phyloP scores from a whole-genome alignment of 64 coral and sea anemone species.

The Montipora cactus region DNA sequence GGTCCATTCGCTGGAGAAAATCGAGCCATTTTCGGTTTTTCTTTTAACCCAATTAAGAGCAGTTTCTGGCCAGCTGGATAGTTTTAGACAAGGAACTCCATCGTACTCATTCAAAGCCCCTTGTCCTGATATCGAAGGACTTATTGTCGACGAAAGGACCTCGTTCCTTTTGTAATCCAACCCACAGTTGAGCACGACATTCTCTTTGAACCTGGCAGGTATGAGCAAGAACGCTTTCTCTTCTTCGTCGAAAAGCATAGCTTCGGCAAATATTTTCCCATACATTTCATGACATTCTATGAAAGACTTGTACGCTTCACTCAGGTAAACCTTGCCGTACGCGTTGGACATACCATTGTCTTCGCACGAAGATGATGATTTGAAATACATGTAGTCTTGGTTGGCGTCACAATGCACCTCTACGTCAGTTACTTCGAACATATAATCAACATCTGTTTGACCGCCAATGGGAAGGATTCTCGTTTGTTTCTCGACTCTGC shows the following conservation, averaged over 20 bases:
- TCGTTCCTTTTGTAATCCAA: slow-evolving; percentile 59
- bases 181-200: slow-evolving; percentile 44
- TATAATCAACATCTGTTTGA: slow-evolving; percentile 66
- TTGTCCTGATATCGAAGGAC: slow-evolving; percentile 55
- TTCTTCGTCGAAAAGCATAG: slow-evolving; percentile 4
- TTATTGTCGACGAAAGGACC: background rate
- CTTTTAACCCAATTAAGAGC: slow-evolving; percentile 2
- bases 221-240: slow-evolving; percentile 28
- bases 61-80: slow-evolving; percentile 36
- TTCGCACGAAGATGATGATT: background rate
- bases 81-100: slow-evolving; percentile 57
- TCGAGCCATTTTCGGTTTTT: too few relatives aligned
- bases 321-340: slow-evolving; percentile 4
- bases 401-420: background rate
- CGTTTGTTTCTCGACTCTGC: slow-evolving; percentile 66
- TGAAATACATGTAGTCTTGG: slow-evolving; percentile 6
- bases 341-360: background rate
- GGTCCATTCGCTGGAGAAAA: background rate
- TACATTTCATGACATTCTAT: slow-evolving; percentile 16
- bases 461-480: slow-evolving; percentile 33
- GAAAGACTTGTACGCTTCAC: background rate
- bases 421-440: slow-evolving; percentile 42
- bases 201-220: slow-evolving; percentile 53
- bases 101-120: slow-evolving; percentile 72
- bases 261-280: slow-evolving; percentile 12